Percentiles rank a stretch among this genome's conserved stretches.
phyloP scores from a whole-genome alignment of 2,113 vertebrate genomes.

The Loxodonta africana region DNA sequence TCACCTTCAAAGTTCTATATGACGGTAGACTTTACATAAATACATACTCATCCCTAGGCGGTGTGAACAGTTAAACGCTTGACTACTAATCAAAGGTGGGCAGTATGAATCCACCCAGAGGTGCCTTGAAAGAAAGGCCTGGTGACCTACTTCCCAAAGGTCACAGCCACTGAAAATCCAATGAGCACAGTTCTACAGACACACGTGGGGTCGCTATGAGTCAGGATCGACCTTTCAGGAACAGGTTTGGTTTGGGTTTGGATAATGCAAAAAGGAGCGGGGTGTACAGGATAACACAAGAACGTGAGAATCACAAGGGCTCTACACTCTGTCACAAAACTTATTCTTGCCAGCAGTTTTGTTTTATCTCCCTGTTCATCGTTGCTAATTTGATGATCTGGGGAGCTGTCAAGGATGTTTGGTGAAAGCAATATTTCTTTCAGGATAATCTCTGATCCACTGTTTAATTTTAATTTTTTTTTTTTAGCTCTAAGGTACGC shows the following conservation, averaged over 20 bases:
- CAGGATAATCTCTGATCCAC: constrained; percentile 90
- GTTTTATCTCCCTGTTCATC: constrained; percentile 90
- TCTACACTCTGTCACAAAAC: constrained; percentile 90
- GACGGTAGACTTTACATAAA: constrained; percentile 65
- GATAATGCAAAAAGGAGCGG: constrained; percentile 83
- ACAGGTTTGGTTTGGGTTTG: background rate
- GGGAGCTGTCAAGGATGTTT: constrained; percentile 88
- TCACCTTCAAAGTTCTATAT: background rate
- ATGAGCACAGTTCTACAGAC: no score
- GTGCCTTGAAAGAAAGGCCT: no score
- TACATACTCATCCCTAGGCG: constrained; percentile 76
- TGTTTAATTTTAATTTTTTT: constrained; percentile 56
- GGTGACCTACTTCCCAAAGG: no score
- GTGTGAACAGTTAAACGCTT: no score
- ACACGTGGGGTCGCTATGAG: no score
- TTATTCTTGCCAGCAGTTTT: constrained; percentile 88
- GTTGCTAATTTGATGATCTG: constrained; percentile 90
- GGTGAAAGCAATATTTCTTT: constrained; percentile 90
- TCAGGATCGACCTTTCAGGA: background rate
- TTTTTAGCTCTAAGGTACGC: constrained; percentile 86
- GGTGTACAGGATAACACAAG: constrained; percentile 80
- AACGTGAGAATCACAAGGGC: constrained; percentile 86
- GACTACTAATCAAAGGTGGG: no score
- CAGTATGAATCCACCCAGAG: no score
- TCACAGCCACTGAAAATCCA: no score